These are phyloP conservation scores for Aphelinus certus DNA, from an alignment of 1,140 invertebrate species.

Conservation along the genomic window DNA sequence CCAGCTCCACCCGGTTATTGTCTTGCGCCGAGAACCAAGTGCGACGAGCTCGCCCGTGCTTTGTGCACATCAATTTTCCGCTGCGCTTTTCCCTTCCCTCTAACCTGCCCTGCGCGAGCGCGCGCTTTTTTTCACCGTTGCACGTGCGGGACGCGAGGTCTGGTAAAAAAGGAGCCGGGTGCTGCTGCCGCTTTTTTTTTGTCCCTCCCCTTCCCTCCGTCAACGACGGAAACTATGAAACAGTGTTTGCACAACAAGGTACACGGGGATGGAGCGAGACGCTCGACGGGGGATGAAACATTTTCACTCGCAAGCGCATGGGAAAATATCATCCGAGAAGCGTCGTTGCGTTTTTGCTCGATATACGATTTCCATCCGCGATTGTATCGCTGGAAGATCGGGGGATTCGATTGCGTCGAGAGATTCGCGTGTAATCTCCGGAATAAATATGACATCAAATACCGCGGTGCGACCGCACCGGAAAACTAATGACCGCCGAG, in stretches of 20 bases:
- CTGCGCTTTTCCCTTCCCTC: neutral
- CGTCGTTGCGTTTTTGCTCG: no score
- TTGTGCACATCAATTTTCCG: constrained; percentile 5
- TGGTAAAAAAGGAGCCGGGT: neutral
- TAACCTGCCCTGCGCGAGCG: neutral
- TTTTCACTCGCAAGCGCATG: no score
- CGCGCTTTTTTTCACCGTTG: constrained; percentile 1
- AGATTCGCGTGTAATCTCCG: no score
- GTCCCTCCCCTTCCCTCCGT: neutral
- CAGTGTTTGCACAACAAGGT: neutral
- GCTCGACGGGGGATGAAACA: neutral
- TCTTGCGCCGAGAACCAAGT: constrained; percentile 25
- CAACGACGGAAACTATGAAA: constrained; percentile 5
- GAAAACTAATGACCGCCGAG: no score
- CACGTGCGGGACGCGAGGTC: neutral
- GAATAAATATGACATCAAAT: no score
- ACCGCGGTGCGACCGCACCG: no score
- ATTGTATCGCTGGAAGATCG: no score
- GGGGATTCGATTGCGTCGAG: no score
- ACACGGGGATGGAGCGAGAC: no score
- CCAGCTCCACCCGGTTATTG: constrained; percentile 2
- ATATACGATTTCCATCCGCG: no score
- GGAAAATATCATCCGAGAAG: no score
- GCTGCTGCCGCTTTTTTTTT: neutral
- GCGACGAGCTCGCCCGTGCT: neutral